Percentiles rank a stretch among this genome's conserved stretches.
Conservation (phyloP, 2,797 vertebrate genomes). For the Spinibarbus caldwelli region DNA sequence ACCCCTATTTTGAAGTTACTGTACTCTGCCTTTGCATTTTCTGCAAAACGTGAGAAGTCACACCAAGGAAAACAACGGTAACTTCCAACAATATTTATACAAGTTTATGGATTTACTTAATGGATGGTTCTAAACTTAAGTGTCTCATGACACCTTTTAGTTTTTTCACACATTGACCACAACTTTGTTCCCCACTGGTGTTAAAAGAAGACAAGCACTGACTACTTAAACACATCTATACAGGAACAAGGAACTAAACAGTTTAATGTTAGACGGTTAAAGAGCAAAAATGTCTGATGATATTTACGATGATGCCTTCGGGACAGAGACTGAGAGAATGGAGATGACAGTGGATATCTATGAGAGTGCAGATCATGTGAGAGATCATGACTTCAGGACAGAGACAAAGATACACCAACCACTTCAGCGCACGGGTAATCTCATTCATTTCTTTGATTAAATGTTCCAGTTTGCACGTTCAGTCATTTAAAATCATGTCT, state of each 20-base stretch:
- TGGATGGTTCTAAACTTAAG: not conserved
- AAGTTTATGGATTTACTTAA: no score
- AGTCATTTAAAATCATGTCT: no score
- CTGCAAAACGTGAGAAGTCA: no score
- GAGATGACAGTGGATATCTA: constrained; percentile 9
- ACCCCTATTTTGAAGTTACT: no score
- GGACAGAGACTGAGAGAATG: not conserved
- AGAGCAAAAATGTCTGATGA: not conserved
- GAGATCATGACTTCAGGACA: not conserved
- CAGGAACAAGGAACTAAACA: not conserved
- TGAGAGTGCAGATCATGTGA: not conserved
- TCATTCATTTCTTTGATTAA: not conserved
- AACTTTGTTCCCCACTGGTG: not conserved
- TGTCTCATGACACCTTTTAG: not conserved
- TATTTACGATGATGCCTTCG: not conserved
- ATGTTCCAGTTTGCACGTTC: not conserved
- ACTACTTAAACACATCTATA: not conserved
- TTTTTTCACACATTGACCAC: not conserved
- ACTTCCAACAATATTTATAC: no score
- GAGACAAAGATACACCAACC: not conserved
- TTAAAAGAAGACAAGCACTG: not conserved
- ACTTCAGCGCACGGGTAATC: not conserved
- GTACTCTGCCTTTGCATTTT: no score
- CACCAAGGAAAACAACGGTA: no score
- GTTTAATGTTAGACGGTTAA: not conserved